These are phyloP conservation scores for Acarapis woodi DNA, from an alignment of 1,140 invertebrate genomes.

Conservation along the genomic window DNA sequence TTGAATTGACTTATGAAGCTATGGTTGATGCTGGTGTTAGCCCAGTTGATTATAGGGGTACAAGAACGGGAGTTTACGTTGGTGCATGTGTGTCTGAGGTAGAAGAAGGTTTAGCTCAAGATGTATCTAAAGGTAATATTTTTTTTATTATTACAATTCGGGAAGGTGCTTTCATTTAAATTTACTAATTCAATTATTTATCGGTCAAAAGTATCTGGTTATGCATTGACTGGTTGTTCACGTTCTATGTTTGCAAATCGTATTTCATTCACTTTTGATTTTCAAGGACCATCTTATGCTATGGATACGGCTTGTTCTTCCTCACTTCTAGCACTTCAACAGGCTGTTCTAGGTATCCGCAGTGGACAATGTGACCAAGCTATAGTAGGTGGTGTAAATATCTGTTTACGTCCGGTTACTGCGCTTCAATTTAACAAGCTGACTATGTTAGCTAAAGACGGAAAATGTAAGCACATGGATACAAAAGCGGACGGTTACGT, in stretches of 20 bases:
- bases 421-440: constrained; percentile 22
- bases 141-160: no score
- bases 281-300: constrained; percentile 27
- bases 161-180: no score
- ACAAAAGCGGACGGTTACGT: constrained; percentile 16
- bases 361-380: constrained; percentile 24
- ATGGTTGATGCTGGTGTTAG: constrained; percentile 53
- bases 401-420: constrained; percentile 21
- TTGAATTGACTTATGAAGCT: constrained; percentile 78
- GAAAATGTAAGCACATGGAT: constrained; percentile 26
- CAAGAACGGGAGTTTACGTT: constrained; percentile 64
- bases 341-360: constrained; percentile 21
- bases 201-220: constrained; percentile 50
- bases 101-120: constrained; percentile 37
- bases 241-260: constrained; percentile 86
- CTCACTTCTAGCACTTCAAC: constrained; percentile 17
- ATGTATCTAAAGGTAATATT: no score
- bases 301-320: constrained; percentile 27
- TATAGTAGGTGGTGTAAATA: constrained; percentile 22
- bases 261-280: constrained; percentile 78
- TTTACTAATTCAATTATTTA: no score
- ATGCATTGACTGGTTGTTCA: constrained; percentile 66
- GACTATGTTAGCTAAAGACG: constrained; percentile 23
- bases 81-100: constrained; percentile 59
- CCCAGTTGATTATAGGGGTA: constrained; percentile 19